Evolutionary conservation across 2,888 invertebrate species (phyloP).

Genomic region (Andrena fulva): DNA sequence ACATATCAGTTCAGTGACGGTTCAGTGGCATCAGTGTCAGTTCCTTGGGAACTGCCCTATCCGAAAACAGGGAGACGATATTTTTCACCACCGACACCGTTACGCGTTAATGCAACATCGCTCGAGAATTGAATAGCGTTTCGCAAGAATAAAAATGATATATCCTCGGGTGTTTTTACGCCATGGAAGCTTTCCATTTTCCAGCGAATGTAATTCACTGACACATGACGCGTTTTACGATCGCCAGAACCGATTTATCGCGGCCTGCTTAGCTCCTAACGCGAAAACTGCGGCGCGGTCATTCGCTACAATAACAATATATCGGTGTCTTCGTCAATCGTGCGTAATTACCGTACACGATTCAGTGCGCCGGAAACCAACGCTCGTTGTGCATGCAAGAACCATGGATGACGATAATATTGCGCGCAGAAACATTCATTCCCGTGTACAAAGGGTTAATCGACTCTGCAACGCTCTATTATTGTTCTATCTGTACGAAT

Average conservation of each 20-base stretch:
- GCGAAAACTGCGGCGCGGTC: slow-evolving; percentile 7
- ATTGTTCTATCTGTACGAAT: neutral
- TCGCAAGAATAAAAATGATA: neutral
- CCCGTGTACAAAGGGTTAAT: neutral
- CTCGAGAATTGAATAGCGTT: no score
- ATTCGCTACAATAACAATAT: neutral
- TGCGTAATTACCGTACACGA: slow-evolving; percentile 14
- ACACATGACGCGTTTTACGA: slow-evolving; percentile 10
- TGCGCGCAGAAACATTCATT: neutral
- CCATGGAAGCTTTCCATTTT: neutral
- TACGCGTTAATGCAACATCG: no score
- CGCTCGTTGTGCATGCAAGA: neutral
- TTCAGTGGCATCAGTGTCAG: no score
- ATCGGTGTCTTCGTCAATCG: neutral
- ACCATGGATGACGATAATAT: neutral
- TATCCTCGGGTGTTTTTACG: neutral
- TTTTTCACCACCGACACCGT: no score
- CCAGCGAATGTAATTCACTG: neutral
- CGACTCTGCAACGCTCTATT: neutral
- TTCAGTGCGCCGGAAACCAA: neutral
- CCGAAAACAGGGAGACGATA: no score
- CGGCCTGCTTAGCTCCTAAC: slow-evolving; percentile 3
- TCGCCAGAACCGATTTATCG: slow-evolving; percentile 12
- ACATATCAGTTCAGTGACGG: no score
- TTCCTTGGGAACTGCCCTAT: no score